A percentile compares a stretch with the other conserved stretches of the same genome.
Conservation (phyloP, 2,888 invertebrate genomes). For the Cataglyphis cursor region DNA sequence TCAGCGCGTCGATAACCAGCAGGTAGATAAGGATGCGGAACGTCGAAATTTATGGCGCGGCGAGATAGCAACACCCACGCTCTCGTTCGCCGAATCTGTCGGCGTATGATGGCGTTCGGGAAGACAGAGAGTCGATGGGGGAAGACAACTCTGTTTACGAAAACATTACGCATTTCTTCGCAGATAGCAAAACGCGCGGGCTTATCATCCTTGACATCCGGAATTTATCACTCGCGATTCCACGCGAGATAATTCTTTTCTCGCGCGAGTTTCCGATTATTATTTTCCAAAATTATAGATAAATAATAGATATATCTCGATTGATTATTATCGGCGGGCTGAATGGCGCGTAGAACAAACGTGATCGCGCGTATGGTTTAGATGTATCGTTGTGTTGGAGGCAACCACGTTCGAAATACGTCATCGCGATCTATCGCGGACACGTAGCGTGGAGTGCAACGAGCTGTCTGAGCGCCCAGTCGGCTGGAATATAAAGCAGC, state of each 20-base stretch:
- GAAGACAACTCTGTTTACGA: constrained; percentile 45
- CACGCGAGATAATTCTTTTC: background rate
- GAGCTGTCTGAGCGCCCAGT: constrained; percentile 43
- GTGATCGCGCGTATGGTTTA: background rate
- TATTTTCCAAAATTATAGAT: constrained; percentile 34
- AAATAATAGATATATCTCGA: background rate
- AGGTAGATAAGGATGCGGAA: constrained; percentile 32
- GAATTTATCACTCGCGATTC: constrained; percentile 37
- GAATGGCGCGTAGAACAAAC: background rate
- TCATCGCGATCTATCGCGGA: constrained; percentile 54
- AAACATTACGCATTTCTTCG: constrained; percentile 55
- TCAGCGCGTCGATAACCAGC: constrained; percentile 38
- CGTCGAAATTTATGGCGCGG: constrained; percentile 45
- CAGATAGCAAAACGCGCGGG: constrained; percentile 1
- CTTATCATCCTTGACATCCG: background rate
- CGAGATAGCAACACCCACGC: constrained; percentile 22
- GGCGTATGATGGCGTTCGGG: constrained; percentile 35
- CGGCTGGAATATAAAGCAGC: constrained; percentile 53
- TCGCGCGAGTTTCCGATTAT: constrained; percentile 19
- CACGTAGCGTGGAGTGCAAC: constrained; percentile 52
- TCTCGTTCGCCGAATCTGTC: constrained; percentile 17
- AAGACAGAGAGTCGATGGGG: constrained; percentile 2
- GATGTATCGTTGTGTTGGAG: constrained; percentile 31
- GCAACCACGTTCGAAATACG: constrained; percentile 15
- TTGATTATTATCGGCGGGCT: background rate